Evolutionary conservation across 2,888 invertebrate species (phyloP).

Genomic region (Caenorhabditis sinica): DNA sequence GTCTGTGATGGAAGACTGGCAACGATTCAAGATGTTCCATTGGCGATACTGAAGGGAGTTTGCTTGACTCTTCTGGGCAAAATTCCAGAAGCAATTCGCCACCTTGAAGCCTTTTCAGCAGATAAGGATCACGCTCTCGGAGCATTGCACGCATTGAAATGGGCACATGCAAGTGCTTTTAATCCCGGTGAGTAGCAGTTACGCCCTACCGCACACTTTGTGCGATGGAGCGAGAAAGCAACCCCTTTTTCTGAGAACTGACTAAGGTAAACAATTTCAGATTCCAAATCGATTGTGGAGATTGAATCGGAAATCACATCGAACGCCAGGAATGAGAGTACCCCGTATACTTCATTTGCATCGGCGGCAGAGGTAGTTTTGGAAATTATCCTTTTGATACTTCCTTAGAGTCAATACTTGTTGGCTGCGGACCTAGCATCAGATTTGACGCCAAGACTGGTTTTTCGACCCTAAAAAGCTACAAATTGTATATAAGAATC

Average conservation of each 20-base stretch:
- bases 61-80: conserved; percentile 68
- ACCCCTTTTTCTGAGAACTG: too few species aligned
- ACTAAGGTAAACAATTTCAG: conserved; percentile 40
- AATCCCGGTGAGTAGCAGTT: conserved; percentile 61
- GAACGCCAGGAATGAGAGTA: conserved; percentile 47
- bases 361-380: conserved; percentile 55
- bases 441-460: neutral
- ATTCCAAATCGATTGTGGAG: conserved; percentile 69
- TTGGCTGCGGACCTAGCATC: too few species aligned
- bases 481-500: too few species aligned
- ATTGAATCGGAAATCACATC: conserved; percentile 60
- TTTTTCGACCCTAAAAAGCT: too few species aligned
- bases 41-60: conserved; percentile 66
- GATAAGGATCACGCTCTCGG: conserved; percentile 66
- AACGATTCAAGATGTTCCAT: conserved; percentile 40
- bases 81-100: conserved; percentile 77
- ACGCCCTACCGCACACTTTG: too few species aligned
- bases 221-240: too few species aligned
- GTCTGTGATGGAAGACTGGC: conserved; percentile 59
- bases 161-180: conserved; percentile 67
- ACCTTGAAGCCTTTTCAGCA: conserved; percentile 64
- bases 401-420: too few species aligned
- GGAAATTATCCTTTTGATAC: neutral
- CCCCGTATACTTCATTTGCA: conserved; percentile 56
- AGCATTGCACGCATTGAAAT: conserved; percentile 65